Percentiles rank a stretch among this genome's conserved stretches.
Evolutionary conservation across 1,140 invertebrate genomes (phyloP).

Genomic region (Alviniconcha marisindica): DNA sequence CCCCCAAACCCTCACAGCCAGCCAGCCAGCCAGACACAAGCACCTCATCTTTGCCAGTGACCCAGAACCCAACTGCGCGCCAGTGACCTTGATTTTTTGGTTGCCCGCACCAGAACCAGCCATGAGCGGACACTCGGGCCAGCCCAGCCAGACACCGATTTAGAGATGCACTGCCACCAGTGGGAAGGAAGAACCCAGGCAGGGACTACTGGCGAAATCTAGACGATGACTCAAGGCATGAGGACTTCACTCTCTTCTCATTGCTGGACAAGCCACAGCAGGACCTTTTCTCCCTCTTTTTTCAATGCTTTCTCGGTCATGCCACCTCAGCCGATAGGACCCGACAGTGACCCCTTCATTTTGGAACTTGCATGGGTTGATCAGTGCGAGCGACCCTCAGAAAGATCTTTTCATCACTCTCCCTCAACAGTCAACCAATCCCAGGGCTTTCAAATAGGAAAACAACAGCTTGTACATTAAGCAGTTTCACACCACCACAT

Average conservation of each 20-base stretch:
- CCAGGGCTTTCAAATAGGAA: conserved; percentile 39
- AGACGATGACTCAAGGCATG: conserved; percentile 6
- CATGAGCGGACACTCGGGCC: background rate
- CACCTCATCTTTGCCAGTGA: conserved; percentile 41
- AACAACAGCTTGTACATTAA: conserved; percentile 35
- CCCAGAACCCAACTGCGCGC: conserved; percentile 12
- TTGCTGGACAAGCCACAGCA: conserved; percentile 7
- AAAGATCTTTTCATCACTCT: conserved; percentile 38
- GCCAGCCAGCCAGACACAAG: conserved; percentile 39
- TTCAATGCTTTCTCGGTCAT: no score
- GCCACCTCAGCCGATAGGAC: conserved; percentile 18
- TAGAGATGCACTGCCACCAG: background rate
- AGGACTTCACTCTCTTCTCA: background rate
- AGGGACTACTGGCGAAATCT: conserved; percentile 16
- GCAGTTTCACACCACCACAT: conserved; percentile 26
- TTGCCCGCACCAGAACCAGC: background rate
- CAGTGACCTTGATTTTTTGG: background rate
- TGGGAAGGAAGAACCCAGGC: conserved; percentile 25
- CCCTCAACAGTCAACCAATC: conserved; percentile 33
- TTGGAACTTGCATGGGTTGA: conserved; percentile 21
- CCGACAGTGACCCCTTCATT: conserved; percentile 7
- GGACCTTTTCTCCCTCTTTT: conserved; percentile 18
- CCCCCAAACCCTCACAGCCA: conserved; percentile 29
- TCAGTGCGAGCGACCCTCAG: conserved; percentile 27
- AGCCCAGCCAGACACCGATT: background rate